These are phyloP conservation scores for Pinctada fucata DNA, from an alignment of 2,888 invertebrate species.

Conservation along the genomic window DNA sequence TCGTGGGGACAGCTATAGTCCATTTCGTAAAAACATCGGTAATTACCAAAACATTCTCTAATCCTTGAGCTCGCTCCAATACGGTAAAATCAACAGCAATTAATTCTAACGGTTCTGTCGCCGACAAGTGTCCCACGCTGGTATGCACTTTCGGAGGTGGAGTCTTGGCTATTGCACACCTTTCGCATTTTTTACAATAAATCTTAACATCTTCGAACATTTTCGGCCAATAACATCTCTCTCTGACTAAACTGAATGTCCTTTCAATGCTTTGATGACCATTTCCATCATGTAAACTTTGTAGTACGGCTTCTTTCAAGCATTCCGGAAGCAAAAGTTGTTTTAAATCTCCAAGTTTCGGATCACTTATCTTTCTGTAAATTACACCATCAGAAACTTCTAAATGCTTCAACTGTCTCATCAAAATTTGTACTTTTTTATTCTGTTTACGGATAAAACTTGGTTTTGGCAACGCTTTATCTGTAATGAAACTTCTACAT, in stretches of 20 bases:
- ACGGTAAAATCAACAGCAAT: not conserved
- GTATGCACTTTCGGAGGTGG: conserved; percentile 14
- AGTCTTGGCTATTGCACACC: conserved; percentile 41
- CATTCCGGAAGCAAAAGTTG: conserved; percentile 16
- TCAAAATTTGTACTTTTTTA: conserved; percentile 6
- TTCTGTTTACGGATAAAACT: no score
- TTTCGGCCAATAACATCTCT: conserved; percentile 46
- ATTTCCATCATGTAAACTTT: conserved; percentile 33
- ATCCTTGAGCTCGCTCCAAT: not conserved
- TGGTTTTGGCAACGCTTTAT: no score
- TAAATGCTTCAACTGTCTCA: conserved; percentile 10
- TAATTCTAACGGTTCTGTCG: conserved; percentile 34
- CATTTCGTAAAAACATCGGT: conserved; percentile 7
- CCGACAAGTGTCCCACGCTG: conserved; percentile 29
- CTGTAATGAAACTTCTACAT: no score
- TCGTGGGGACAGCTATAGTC: conserved; percentile 14
- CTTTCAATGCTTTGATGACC: conserved; percentile 48
- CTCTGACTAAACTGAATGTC: conserved; percentile 27
- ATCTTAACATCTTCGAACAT: conserved; percentile 38
- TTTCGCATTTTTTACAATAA: conserved; percentile 36
- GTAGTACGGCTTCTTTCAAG: conserved; percentile 10
- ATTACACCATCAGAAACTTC: conserved; percentile 5
- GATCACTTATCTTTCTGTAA: conserved; percentile 12
- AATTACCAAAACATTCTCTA: not conserved
- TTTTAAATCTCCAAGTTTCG: conserved; percentile 10